Evolutionary conservation across 2,113 vertebrate genomes (phyloP).

Genomic region (Coturnix japonica): DNA sequence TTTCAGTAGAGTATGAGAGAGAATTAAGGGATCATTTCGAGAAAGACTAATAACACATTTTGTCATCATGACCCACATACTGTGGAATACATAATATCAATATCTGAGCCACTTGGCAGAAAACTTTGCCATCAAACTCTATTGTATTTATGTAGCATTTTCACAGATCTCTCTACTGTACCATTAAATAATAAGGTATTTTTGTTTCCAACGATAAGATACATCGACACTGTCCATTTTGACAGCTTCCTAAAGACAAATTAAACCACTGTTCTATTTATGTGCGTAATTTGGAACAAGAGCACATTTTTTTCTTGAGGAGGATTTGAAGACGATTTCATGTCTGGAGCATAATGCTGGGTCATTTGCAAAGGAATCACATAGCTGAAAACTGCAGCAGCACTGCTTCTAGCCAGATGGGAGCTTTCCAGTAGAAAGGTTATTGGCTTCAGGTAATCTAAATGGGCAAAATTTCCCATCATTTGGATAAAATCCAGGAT

Average conservation of each 20-base stretch:
- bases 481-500: conserved; percentile 54
- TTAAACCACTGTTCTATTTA: not conserved
- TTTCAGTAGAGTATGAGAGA: not conserved
- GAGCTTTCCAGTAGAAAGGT: conserved; percentile 42
- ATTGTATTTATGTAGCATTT: not conserved
- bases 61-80: not conserved
- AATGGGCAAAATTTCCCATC: conserved; percentile 21
- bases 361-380: conserved; percentile 44
- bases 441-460: conserved; percentile 55
- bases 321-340: not conserved
- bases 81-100: not conserved
- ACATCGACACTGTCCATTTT: not conserved
- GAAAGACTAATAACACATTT: not conserved
- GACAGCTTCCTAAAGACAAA: not conserved
- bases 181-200: conserved; percentile 46
- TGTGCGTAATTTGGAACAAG: conserved; percentile 33
- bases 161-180: conserved; percentile 37
- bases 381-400: conserved; percentile 30
- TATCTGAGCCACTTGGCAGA: conserved; percentile 15
- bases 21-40: not conserved
- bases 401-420: conserved; percentile 49
- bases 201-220: conserved; percentile 48
- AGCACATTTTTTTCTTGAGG: conserved; percentile 6
- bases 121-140: not conserved
- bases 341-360: not conserved